phyloP scores from a whole-genome alignment of 1,140 invertebrate species.

The Tyrophagus putrescentiae region DNA sequence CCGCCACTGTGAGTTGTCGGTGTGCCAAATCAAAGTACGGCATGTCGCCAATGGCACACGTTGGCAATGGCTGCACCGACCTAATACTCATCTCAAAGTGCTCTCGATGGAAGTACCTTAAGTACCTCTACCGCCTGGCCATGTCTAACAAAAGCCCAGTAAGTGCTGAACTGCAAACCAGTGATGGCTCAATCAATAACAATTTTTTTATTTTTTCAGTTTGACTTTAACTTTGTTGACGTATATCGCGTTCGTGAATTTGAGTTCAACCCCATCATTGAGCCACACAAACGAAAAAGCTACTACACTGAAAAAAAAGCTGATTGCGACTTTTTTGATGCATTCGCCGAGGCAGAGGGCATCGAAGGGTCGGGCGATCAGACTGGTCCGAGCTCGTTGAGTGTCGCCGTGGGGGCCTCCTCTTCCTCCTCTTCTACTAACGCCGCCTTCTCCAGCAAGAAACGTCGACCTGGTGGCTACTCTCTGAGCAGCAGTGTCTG shows the following conservation, averaged over 20 bases:
- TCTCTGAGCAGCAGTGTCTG: constrained; percentile 40
- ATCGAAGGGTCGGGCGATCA: constrained; percentile 19
- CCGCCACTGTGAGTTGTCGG: constrained; percentile 60
- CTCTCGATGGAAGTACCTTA: constrained; percentile 53
- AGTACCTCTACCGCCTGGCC: constrained; percentile 42
- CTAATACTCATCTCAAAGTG: constrained; percentile 58
- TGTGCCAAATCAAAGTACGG: constrained; percentile 56
- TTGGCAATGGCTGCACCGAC: constrained; percentile 65
- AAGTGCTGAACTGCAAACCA: constrained; percentile 29
- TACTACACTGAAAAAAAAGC: constrained; percentile 8
- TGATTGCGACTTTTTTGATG: constrained; percentile 11
- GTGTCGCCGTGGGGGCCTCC: background rate
- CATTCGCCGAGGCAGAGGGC: constrained; percentile 28
- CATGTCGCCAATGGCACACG: constrained; percentile 58
- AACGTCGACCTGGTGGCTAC: constrained; percentile 24
- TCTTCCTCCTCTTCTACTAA: constrained; percentile 4
- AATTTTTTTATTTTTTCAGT: constrained; percentile 35
- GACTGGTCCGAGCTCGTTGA: background rate
- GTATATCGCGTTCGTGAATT: constrained; percentile 47
- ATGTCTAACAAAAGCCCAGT: constrained; percentile 42
- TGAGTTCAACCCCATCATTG: constrained; percentile 23
- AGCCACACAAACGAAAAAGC: constrained; percentile 13
- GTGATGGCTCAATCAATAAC: background rate
- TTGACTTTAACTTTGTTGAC: constrained; percentile 60
- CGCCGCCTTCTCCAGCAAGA: constrained; percentile 31